Base-by-base conservation (phyloP, 2,113 vertebrate species). In the Phaethornis superciliosus region DNA sequence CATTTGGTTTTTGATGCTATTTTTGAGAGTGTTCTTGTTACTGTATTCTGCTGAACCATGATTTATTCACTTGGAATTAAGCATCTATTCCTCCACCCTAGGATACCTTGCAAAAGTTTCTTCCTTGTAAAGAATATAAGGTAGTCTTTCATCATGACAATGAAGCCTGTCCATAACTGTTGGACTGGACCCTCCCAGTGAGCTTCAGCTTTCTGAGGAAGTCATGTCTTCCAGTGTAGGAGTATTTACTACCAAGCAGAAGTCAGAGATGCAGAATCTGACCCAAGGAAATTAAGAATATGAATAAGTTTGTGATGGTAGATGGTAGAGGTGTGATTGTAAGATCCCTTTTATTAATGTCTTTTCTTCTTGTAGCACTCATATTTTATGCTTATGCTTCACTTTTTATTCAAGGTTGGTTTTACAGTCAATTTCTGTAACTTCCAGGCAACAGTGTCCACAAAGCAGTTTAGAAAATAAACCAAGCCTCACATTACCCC, bases 381-480 rank as follows among this genome's bases (percentile, higher is more conserved):
- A 9, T 54, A 82, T 85, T 82, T 95, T 55, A 33, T 47, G 13
- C 5, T 81, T 83, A 71, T 77, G 20, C 32, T 33, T 88, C 68
- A 59, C 37, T 15, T 85, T 85, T 70, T n/a, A 22, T 83, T 81
- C 76, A 94, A 84, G 47, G 47, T 60, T 81, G 75, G 76, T 88
- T 89, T 65, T 54, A 65, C 4, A 1, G 55, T 81, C 32, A 30
- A 4, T 82, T 88, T 85, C 58, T 88, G n/a, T 69, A 69, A 28
- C 19, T 46, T 15, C 13, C 23, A 42, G 42, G 26, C 47, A 77
- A 30, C 8, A 65, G 22, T n/a, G 63, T 22, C 58, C 49, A 58
- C 74, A 88, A 93, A 93, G 49, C 44, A 72, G 40, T 89, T 94
- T 72, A 70, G 77, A 67, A 88, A 93, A 88, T 77, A 76, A 77